Evolutionary conservation across 1,140 invertebrate species (phyloP).

Genomic region (Nasonia longicornis): DNA sequence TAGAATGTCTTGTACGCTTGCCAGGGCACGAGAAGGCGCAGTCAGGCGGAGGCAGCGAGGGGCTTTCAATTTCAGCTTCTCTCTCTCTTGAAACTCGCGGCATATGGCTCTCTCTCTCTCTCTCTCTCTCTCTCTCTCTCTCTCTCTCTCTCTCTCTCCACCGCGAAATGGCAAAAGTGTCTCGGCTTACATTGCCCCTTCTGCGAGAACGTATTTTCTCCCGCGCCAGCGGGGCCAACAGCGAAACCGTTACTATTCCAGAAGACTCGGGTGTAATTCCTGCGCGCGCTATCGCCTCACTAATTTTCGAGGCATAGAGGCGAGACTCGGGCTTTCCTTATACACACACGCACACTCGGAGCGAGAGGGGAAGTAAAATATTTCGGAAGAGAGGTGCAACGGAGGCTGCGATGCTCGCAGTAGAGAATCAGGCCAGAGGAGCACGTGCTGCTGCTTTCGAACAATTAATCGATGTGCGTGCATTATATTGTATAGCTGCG

Average conservation of each 20-base stretch:
- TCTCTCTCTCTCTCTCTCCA: not conserved
- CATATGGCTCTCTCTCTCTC: not conserved
- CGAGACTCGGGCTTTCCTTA: not conserved
- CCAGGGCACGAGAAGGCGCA: not conserved
- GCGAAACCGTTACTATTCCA: slow-evolving; percentile 8
- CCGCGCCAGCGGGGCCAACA: not conserved
- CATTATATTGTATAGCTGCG: no score
- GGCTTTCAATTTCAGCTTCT: slow-evolving; percentile 21
- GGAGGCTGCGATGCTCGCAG: no score
- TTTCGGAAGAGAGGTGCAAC: no score
- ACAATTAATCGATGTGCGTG: not conserved
- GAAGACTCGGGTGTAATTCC: slow-evolving; percentile 1
- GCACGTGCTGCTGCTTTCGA: no score
- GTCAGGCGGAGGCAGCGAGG: not conserved
- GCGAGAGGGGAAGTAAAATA: no score
- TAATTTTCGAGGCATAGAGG: slow-evolving; percentile 12
- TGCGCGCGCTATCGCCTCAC: slow-evolving; percentile 3
- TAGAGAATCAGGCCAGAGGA: not conserved
- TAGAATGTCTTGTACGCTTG: slow-evolving; percentile 34
- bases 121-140: not conserved
- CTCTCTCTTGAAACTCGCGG: not conserved
- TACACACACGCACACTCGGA: not conserved
- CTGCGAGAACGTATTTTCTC: slow-evolving; percentile 11
- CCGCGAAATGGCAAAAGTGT: slow-evolving; percentile 1
- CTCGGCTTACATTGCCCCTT: slow-evolving; percentile 2